Percentiles rank a stretch among this genome's conserved stretches.
Evolutionary conservation across 2,797 vertebrate species (phyloP).

Genomic region (Diplodus sargus): DNA sequence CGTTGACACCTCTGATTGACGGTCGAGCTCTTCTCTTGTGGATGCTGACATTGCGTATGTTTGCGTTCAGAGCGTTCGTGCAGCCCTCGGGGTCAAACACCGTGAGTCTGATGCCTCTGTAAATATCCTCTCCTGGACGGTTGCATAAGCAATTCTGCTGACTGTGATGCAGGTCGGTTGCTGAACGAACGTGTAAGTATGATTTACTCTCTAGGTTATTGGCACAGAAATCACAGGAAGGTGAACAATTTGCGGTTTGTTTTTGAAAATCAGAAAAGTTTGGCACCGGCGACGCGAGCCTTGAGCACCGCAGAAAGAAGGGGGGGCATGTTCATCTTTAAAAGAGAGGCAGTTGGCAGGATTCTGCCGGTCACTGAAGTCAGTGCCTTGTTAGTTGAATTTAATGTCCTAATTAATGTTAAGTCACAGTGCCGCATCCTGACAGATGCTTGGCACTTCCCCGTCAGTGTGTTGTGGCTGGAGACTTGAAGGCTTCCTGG

Average conservation of each 20-base stretch:
- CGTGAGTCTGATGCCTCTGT: slow-evolving; percentile 40
- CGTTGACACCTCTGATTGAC: slow-evolving; percentile 46
- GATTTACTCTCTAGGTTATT: slow-evolving; percentile 9
- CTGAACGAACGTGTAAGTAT: slow-evolving; percentile 50
- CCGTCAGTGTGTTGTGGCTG: slow-evolving; percentile 13
- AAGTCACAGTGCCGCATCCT: slow-evolving; percentile 37
- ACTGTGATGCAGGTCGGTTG: slow-evolving; percentile 43
- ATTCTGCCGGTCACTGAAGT: slow-evolving; percentile 10
- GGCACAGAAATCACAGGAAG: slow-evolving; percentile 5
- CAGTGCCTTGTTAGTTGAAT: slow-evolving; percentile 38
- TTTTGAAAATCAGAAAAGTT: not conserved
- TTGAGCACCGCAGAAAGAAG: not conserved
- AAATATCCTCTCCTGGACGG: slow-evolving; percentile 40
- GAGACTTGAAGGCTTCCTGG: slow-evolving; percentile 32
- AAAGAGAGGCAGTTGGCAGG: slow-evolving; percentile 8
- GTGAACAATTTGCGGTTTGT: not conserved
- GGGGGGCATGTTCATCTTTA: not conserved
- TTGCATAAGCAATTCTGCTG: slow-evolving; percentile 47
- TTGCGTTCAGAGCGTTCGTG: slow-evolving; percentile 49
- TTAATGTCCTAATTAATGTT: slow-evolving; percentile 33
- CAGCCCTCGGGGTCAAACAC: slow-evolving; percentile 28
- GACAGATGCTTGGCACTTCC: slow-evolving; percentile 56
- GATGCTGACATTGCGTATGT: slow-evolving; percentile 34
- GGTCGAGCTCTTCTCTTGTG: slow-evolving; percentile 29
- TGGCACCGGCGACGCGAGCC: not conserved